Evolutionary conservation across 2,888 invertebrate species (phyloP).

Genomic region (Microplitis deprimator): DNA sequence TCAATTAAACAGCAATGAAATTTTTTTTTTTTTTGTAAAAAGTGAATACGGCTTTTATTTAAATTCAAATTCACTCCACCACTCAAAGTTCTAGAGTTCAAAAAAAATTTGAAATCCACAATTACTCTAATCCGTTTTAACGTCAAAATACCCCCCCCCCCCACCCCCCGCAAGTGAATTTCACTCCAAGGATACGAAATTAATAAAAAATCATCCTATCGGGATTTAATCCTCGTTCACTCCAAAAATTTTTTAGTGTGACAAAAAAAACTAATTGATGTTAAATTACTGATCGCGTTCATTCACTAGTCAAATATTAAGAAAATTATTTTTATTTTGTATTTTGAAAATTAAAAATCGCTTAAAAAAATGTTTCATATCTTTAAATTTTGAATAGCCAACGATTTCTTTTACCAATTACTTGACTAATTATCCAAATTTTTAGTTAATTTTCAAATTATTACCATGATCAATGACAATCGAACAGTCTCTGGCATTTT

Average conservation of each 20-base stretch:
- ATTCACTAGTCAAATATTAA: neutral
- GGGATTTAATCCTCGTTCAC: neutral
- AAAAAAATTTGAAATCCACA: neutral
- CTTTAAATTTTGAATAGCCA: too few species aligned
- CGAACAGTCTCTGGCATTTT: neutral
- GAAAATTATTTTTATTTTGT: too few species aligned
- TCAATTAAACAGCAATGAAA: too few species aligned
- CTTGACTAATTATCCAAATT: too few species aligned
- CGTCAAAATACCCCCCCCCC: too few species aligned
- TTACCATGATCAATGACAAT: neutral
- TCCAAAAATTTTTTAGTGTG: neutral
- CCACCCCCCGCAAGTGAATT: too few species aligned
- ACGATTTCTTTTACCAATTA: too few species aligned
- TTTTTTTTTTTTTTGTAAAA: too few species aligned
- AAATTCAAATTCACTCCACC: neutral
- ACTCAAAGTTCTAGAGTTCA: neutral
- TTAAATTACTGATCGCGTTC: neutral
- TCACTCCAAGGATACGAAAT: neutral
- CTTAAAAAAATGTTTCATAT: neutral
- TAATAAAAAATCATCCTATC: neutral
- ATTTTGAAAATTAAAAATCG: neutral
- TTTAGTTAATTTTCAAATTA: neutral
- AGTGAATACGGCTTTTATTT: neutral
- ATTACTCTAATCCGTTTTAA: too few species aligned
- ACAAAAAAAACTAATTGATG: too few species aligned